Base-by-base conservation (phyloP, 2,113 vertebrate genomes). In the Cyprinodon variegatus region DNA sequence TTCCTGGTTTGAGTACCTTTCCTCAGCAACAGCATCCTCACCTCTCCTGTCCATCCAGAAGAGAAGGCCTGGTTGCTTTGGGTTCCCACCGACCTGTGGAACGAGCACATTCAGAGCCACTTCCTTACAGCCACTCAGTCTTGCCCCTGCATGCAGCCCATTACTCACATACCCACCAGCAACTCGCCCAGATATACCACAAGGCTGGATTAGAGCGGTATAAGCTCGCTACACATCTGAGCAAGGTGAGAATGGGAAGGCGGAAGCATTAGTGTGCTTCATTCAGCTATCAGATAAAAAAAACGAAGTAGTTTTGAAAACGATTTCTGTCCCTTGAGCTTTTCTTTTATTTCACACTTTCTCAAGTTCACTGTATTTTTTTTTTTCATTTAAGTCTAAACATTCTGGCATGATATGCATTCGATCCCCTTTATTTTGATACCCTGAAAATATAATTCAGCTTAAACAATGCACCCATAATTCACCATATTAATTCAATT, bases 101-200 rank as follows among this genome's bases (percentile, higher is more conserved):
- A 83, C 93, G 97, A 84, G 97, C 97, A 2, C 96, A 96, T 77
- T 99, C 98, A 0, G 98, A 97, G 82, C 98, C 98, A 1, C 92
- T 97, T 43, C 96, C 97, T 41, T 96, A 95, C 79, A 97, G 94
- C 67, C 91, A 95, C 82, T 91, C 94, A 0, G 78, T 89, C 20
- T 84, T 96, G 36, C 89, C 94, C 84, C 92, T 94, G 71, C 94
- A 95, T 3, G 83, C 93, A 68, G 92, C 92, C 71, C 94, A 95
- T 72, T 94, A 95, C 45, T 65, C 62, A 39, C 72, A 83, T 63
- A 93, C 83, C 15, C 95, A 94, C 68, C 91, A 95, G 64, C 94
- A 96, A 69, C 90, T 94, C 48, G 90, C 93, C 65, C 96, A 94
- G 79, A 94, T 95, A 72, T 94, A 96, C 70, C 87, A 93, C 0